Conservation (phyloP, 2,797 vertebrate species). For the Ceryle rudis region DNA sequence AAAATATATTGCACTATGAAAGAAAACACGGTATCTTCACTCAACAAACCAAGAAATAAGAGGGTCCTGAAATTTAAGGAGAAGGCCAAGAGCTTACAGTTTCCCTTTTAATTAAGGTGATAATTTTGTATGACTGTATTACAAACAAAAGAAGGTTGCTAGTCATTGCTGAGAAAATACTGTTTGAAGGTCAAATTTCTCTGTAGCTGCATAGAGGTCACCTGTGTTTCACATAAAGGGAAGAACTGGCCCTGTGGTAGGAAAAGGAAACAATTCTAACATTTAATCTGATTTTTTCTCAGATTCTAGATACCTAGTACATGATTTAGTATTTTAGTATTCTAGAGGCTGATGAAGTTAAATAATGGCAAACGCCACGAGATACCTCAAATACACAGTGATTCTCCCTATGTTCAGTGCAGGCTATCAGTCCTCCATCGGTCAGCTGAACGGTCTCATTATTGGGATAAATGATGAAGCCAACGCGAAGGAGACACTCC, state of each 20-base stretch:
- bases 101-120: neutral
- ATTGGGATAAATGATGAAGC: neutral
- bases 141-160: neutral
- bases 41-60: neutral
- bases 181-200: conserved; percentile 49
- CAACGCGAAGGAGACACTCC: neutral
- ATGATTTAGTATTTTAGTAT: neutral
- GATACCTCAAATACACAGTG: neutral
- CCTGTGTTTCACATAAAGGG: conserved; percentile 5
- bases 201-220: conserved; percentile 26
- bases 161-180: conserved; percentile 8
- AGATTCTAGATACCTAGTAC: neutral
- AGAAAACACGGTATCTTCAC: neutral
- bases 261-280: conserved; percentile 21
- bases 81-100: neutral
- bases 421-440: neutral
- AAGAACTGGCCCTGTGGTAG: neutral
- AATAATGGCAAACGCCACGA: neutral
- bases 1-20: neutral
- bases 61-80: neutral
- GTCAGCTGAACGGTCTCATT: neutral
- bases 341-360: neutral
- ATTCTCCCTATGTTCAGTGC: neutral
- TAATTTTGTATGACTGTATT: neutral
- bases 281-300: neutral